These are phyloP conservation scores for Silurus lanzhouensis DNA, from an alignment of 2,797 vertebrate species.

Conservation along the genomic window DNA sequence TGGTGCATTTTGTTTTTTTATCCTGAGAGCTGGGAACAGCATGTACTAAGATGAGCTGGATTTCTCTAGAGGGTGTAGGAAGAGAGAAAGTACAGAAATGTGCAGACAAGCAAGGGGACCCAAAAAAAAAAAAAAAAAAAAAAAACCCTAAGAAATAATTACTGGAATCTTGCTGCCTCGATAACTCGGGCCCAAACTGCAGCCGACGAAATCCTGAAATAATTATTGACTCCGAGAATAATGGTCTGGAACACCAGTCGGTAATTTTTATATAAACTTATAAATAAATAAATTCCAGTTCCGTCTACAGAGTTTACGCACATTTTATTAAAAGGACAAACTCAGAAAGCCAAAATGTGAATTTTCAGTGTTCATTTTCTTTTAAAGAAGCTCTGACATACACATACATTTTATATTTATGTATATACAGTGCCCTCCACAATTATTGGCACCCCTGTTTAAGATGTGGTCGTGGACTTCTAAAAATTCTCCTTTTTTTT, in stretches of 20 bases:
- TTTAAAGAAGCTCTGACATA: background rate
- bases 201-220: background rate
- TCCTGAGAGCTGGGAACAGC: constrained; percentile 12
- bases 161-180: background rate
- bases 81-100: constrained; percentile 1
- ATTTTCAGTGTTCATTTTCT: background rate
- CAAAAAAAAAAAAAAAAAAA: background rate
- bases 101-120: constrained; percentile 19
- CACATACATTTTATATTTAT: too few relatives aligned
- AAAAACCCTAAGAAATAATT: background rate
- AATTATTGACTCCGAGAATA: background rate
- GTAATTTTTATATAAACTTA: background rate
- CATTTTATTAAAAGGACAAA: background rate
- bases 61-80: background rate
- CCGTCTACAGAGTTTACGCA: background rate
- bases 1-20: background rate
- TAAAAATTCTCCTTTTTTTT: too few relatives aligned
- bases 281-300: background rate
- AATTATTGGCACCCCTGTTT: too few relatives aligned
- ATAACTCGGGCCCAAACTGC: constrained; percentile 1
- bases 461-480: too few relatives aligned
- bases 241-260: background rate
- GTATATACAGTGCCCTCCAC: too few relatives aligned
- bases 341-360: background rate
- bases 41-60: background rate